These are phyloP conservation scores for Leptopilina boulardi DNA, from an alignment of 1,140 invertebrate species.

Conservation along the genomic window DNA sequence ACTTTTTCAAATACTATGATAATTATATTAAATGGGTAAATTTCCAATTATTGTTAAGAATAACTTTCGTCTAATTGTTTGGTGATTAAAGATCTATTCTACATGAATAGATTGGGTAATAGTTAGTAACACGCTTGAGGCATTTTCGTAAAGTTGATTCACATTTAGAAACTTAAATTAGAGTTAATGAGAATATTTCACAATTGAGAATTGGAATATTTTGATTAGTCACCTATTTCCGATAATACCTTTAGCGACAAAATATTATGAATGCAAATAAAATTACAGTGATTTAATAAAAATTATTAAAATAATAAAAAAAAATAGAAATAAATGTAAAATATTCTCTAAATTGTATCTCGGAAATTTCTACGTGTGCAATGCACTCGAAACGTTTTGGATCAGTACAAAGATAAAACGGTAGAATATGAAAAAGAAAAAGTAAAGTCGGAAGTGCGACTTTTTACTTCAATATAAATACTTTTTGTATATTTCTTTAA, in stretches of 20 bases:
- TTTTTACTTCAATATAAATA: not conserved
- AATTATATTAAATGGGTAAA: too few species aligned
- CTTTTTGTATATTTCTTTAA: not conserved
- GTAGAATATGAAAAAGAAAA: not conserved
- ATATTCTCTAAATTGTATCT: not conserved
- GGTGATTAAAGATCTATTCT: not conserved
- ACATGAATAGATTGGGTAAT: not conserved
- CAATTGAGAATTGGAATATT: not conserved
- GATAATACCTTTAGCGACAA: not conserved
- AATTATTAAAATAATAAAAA: not conserved
- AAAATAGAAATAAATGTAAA: too few species aligned
- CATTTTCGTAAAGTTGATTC: constrained; percentile 18
- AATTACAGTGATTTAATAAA: not conserved
- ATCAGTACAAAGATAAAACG: not conserved
- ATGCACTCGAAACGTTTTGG: not conserved
- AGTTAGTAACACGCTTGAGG: constrained; percentile 10
- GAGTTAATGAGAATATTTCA: constrained; percentile 24
- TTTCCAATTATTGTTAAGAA: not conserved
- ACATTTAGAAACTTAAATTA: constrained; percentile 8
- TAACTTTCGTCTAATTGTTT: not conserved
- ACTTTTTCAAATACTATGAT: too few species aligned
- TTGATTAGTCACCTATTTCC: not conserved
- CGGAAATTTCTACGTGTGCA: not conserved
- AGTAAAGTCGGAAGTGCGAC: not conserved
- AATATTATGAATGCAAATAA: not conserved